Evolutionary conservation across 2,888 invertebrate species (phyloP), one percentile per base, ranked within the genome.

Genomic region (Lucinisca nassula): DNA sequence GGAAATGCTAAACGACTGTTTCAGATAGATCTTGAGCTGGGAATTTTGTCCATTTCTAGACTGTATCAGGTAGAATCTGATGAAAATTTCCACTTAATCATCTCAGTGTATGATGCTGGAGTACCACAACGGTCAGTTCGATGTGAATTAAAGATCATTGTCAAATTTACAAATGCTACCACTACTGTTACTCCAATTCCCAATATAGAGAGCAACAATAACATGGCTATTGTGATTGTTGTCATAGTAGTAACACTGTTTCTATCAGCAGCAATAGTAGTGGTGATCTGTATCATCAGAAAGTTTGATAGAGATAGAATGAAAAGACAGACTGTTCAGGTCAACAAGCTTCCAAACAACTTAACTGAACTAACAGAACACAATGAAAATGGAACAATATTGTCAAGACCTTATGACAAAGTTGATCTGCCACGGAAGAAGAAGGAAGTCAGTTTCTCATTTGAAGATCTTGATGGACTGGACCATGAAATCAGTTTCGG

Each of bases 1-100:
- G 96, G 96, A 17, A 96, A 96, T 87, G 77, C 76, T 8, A 74
- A 90, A 12, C 84, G 92, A 55, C 84, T 93, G 35, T 94, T 94
- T 77, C 80, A 82, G 45, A 51, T 92, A 45, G 84, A 92, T 83
- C 76, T 86, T 12, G 67, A 84, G 45, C 79, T 85, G 24, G 92
- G 92, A 24, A 84, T 90, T 77, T 72, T 92, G 38, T 86, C 87
- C 40, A 85, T 92, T 81, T 87, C 87, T 45, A 86, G 84, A 81
- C 67, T 79, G 17, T 84, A 91, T 55, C 76, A 85, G 61, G 87
- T 92, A 0, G 83, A 87, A 67, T 70, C 82, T n/a, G 87, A 89
- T 35, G 79, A 86, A 51, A 86, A 85, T 14, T 91, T 89, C 79
- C 80, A 72, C 32, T 70, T 92, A 17, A 82, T 84, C 14, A 84